A percentile compares a stretch with the other conserved stretches of the same genome.
phyloP scores from a whole-genome alignment of 2,888 invertebrate genomes.

The Mythimna lalbum region DNA sequence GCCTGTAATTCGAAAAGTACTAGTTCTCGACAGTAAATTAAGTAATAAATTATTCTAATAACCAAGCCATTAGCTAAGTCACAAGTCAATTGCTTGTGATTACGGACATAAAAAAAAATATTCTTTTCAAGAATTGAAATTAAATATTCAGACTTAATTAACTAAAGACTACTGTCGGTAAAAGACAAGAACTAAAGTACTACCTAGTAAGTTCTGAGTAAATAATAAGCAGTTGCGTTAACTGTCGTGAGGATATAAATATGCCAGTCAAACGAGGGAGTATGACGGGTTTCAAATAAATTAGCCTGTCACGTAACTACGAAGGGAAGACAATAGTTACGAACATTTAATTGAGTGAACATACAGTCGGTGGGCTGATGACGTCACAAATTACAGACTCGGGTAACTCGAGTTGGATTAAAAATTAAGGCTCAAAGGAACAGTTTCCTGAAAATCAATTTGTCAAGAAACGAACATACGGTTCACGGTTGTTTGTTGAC shows the following conservation, averaged over 20 bases:
- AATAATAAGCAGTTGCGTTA: slow-evolving; percentile 37
- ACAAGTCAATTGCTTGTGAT: slow-evolving; percentile 24
- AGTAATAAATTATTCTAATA: slow-evolving; percentile 11
- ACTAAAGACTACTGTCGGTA: slow-evolving; percentile 3
- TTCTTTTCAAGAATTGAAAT: slow-evolving; percentile 7
- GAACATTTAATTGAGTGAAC: slow-evolving; percentile 57
- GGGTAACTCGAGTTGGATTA: slow-evolving; percentile 35
- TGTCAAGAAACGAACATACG: slow-evolving; percentile 22
- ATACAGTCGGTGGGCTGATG: slow-evolving; percentile 42
- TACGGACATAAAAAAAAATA: slow-evolving; percentile 30
- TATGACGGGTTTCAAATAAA: slow-evolving; percentile 61
- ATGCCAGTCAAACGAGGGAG: slow-evolving; percentile 44
- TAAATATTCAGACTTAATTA: slow-evolving; percentile 30
- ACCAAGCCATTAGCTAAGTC: slow-evolving; percentile 17
- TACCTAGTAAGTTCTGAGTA: slow-evolving; percentile 28
- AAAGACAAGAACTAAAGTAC: slow-evolving; percentile 22
- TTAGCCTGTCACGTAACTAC: slow-evolving; percentile 48
- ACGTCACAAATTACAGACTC: slow-evolving; percentile 44
- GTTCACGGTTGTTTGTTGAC: slow-evolving; percentile 3
- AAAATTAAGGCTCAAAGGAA: slow-evolving; percentile 44
- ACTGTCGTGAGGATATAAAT: slow-evolving; percentile 55
- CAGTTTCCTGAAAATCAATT: slow-evolving; percentile 47
- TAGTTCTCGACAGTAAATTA: too few relatives aligned
- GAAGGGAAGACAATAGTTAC: slow-evolving; percentile 54
- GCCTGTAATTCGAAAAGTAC: too few relatives aligned